Evolutionary conservation across 2,797 vertebrate genomes (phyloP).

Genomic region (Margarornis squamiger): DNA sequence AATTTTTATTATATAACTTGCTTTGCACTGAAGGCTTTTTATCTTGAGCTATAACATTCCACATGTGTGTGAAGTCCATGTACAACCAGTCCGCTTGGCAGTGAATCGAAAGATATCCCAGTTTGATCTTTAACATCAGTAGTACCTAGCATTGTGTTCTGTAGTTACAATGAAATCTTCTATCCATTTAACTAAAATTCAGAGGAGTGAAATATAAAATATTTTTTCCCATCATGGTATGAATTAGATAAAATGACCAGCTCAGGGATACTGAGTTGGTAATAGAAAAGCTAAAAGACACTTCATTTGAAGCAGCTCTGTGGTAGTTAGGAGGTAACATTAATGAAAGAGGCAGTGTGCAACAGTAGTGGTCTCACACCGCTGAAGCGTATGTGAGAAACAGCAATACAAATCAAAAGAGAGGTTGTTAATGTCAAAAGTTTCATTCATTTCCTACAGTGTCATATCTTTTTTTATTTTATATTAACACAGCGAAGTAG

Average conservation of each 20-base stretch:
- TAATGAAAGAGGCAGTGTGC: constrained; percentile 45
- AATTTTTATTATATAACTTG: not conserved
- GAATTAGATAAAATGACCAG: constrained; percentile 36
- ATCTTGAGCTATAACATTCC: not conserved
- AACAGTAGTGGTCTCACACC: not conserved
- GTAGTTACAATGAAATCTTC: not conserved
- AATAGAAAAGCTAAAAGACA: constrained; percentile 29
- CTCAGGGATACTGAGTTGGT: not conserved
- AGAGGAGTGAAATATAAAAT: constrained; percentile 10
- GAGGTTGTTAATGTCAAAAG: constrained; percentile 33
- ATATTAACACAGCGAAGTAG: not conserved
- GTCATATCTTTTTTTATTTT: constrained; percentile 14
- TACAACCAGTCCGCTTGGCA: not conserved
- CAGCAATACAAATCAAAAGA: constrained; percentile 49
- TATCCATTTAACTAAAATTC: constrained; percentile 10
- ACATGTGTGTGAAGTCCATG: not conserved
- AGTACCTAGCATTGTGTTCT: not conserved
- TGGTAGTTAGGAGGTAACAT: constrained; percentile 35
- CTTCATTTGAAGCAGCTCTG: constrained; percentile 36
- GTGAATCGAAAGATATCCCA: not conserved
- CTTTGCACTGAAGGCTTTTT: not conserved
- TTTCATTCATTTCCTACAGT: constrained; percentile 37
- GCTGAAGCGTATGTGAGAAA: constrained; percentile 16
- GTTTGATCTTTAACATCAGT: constrained; percentile 11
- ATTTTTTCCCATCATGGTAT: not conserved